These are phyloP conservation scores for Ectropis crepuscularia DNA, from an alignment of 2,888 invertebrate genomes.

Conservation along the genomic window DNA sequence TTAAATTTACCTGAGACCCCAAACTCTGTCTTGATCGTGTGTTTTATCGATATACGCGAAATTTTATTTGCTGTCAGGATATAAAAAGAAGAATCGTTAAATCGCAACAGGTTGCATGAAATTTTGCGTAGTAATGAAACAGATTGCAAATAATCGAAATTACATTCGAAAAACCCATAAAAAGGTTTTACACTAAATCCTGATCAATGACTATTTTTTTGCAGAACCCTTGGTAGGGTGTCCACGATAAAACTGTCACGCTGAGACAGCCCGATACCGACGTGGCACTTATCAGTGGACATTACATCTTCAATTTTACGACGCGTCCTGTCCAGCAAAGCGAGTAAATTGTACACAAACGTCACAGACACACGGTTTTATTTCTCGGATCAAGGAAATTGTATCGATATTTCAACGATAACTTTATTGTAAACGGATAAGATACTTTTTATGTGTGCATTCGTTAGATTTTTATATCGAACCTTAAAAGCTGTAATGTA, in stretches of 20 bases:
- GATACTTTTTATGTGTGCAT: constrained; percentile 73
- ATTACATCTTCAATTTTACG: constrained; percentile 82
- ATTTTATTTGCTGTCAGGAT: constrained; percentile 18
- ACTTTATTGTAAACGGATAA: constrained; percentile 74
- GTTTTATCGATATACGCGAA: constrained; percentile 13
- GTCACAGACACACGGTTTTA: constrained; percentile 76
- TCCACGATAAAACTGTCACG: constrained; percentile 79
- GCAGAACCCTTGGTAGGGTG: constrained; percentile 74
- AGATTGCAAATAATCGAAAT: constrained; percentile 20
- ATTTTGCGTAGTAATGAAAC: constrained; percentile 20
- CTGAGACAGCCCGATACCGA: constrained; percentile 73
- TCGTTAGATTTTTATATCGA: constrained; percentile 69
- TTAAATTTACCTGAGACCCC: constrained; percentile 9
- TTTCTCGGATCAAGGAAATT: constrained; percentile 82
- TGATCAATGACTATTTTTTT: constrained; percentile 53
- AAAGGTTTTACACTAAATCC: constrained; percentile 40
- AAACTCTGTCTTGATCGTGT: constrained; percentile 7
- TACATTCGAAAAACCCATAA: constrained; percentile 34
- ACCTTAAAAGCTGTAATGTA: constrained; percentile 43
- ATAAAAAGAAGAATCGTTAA: constrained; percentile 15
- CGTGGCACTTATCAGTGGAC: constrained; percentile 79
- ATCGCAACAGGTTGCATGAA: constrained; percentile 22
- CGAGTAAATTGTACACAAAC: constrained; percentile 78
- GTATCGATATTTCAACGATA: constrained; percentile 82
- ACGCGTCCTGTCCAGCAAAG: constrained; percentile 71